These are phyloP conservation scores for Drosophila ercepeae DNA, from an alignment of 1,140 invertebrate species.

Conservation along the genomic window DNA sequence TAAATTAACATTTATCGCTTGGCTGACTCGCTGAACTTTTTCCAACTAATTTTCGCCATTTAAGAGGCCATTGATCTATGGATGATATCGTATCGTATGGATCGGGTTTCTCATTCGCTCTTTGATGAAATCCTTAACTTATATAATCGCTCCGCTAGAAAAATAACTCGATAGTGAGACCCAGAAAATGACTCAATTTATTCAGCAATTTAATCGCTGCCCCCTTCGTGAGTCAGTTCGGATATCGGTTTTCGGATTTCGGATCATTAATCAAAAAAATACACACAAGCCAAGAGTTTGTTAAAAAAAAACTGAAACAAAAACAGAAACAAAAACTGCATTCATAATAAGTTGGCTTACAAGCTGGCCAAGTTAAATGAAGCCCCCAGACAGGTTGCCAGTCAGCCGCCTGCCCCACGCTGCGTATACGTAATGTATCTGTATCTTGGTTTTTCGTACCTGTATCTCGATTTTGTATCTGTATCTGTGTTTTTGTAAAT, in stretches of 20 bases:
- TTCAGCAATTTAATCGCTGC: slow-evolving; percentile 16
- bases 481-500: too few relatives aligned
- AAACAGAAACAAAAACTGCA: too few relatives aligned
- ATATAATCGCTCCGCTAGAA: slow-evolving; percentile 8
- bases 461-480: slow-evolving; percentile 4
- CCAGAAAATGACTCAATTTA: slow-evolving; percentile 38
- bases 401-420: slow-evolving; percentile 28
- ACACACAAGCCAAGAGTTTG: slow-evolving; percentile 4
- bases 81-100: background rate
- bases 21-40: slow-evolving; percentile 24
- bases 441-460: background rate
- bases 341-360: slow-evolving; percentile 24
- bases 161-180: background rate
- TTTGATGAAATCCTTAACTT: background rate
- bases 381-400: slow-evolving; percentile 18
- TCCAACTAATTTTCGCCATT: slow-evolving; percentile 9
- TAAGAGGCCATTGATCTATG: background rate
- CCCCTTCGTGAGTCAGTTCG: slow-evolving; percentile 8
- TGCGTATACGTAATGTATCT: slow-evolving; percentile 65
- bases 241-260: too few relatives aligned
- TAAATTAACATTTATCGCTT: slow-evolving; percentile 30
- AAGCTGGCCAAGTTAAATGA: slow-evolving; percentile 2
- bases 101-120: background rate
- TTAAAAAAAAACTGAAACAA: slow-evolving; percentile 13
- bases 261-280: slow-evolving; percentile 37